Evolutionary conservation across 2,797 vertebrate species (phyloP), one percentile per base, ranked within the genome.

Genomic region (Myotis findleyi): DNA sequence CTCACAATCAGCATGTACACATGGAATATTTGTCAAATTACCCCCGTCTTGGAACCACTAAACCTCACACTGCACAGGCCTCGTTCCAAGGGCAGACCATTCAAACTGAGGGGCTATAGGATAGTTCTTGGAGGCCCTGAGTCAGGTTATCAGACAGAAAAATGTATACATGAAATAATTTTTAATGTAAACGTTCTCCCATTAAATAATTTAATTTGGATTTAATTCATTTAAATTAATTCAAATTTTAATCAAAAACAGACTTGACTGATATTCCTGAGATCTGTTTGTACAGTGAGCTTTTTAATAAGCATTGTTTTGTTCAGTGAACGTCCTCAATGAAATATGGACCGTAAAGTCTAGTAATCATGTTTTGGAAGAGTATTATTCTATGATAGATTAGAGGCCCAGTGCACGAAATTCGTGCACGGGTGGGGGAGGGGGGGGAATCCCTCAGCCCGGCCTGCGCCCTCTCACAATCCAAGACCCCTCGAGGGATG

Each of bases 21-120:
- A 8, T 53, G 47, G 44, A 30, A 7, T 0, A 4, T 6, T 1
- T 4, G 11, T 47, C 71, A 14, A 2, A 11, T 20, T 1, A 30
- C 51, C 9, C 71, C 64, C 53, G n/a, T 55, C 59, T 14, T 10
- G 30, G 59, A 64, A 57, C 53, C 25, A 23, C 9, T 2, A n/a
- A 51, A 25, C 4, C 30, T 72, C 71, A 17, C 20, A 21, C 47
- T 18, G 23, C 16, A 12, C 16, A 16, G 80, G 20, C 10, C 1
- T 17, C 21, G 3, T 10, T 7, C 1, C 2, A 9, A 16, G 5
- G 14, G 25, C 1, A 7, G 7, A 3, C 0, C 7, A 30, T 16
- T 33, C 23, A 38, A 12, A n/a, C 0, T 0, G 9, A 83, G 17
- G 17, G 55, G 44, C 33, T 27, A 5, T 6, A 1, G 59, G 20